These are phyloP conservation scores for Hypothenemus hampei DNA, from an alignment of 1,140 invertebrate genomes.

Conservation along the genomic window DNA sequence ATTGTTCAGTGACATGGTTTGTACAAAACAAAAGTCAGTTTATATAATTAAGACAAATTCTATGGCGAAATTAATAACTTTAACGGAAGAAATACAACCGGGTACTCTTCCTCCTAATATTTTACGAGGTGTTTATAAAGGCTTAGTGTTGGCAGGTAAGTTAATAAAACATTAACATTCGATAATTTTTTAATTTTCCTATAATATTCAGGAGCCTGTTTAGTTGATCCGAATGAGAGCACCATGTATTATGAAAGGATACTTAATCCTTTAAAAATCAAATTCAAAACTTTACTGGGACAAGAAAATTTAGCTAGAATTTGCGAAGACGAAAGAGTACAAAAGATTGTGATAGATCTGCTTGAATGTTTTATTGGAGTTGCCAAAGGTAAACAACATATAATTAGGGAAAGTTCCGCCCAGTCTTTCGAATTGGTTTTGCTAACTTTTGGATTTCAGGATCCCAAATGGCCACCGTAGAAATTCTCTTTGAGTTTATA, in stretches of 20 bases:
- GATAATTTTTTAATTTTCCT: slow-evolving; percentile 1
- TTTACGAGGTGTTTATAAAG: slow-evolving; percentile 51
- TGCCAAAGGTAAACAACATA: slow-evolving; percentile 43
- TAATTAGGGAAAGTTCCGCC: background rate
- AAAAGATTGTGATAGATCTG: slow-evolving; percentile 57
- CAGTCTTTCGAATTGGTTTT: background rate
- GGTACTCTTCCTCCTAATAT: slow-evolving; percentile 48
- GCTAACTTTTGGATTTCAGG: slow-evolving; percentile 39
- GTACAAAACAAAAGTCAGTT: slow-evolving; percentile 40
- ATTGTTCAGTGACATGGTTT: slow-evolving; percentile 40
- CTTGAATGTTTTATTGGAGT: slow-evolving; percentile 63
- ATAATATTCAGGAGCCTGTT: slow-evolving; percentile 9
- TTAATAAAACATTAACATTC: background rate
- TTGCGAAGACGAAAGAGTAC: slow-evolving; percentile 56
- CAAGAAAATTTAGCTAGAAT: slow-evolving; percentile 54
- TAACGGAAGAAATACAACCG: slow-evolving; percentile 41
- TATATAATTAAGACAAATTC: slow-evolving; percentile 46
- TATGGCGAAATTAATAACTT: slow-evolving; percentile 45
- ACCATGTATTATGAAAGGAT: slow-evolving; percentile 54
- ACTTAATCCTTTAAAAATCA: slow-evolving; percentile 56
- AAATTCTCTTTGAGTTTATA: slow-evolving; percentile 60
- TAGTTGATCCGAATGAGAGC: slow-evolving; percentile 33
- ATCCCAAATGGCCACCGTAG: slow-evolving; percentile 52
- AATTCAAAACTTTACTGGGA: slow-evolving; percentile 54
- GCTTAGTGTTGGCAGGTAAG: slow-evolving; percentile 50